These are phyloP conservation scores for Archaeoteleia sp. DNA, from an alignment of 2,888 invertebrate species.

Conservation along the genomic window DNA sequence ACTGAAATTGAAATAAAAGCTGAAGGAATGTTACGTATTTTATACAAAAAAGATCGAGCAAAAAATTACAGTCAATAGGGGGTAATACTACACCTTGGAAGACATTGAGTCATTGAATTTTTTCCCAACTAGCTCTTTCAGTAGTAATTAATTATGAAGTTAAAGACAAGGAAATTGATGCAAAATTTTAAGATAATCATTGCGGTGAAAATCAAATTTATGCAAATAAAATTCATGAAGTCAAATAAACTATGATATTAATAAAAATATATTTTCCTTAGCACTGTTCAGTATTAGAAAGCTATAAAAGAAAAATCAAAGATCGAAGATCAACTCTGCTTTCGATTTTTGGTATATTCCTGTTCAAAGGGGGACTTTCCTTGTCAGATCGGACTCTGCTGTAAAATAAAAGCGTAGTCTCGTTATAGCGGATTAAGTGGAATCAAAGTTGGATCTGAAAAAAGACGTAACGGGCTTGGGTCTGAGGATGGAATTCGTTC, in stretches of 20 bases:
- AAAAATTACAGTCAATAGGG: no score
- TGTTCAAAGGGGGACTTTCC: constrained; percentile 2
- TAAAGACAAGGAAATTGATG: no score
- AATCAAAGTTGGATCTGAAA: constrained; percentile 24
- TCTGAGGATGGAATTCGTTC: constrained; percentile 40
- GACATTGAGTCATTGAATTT: no score
- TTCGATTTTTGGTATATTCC: background rate
- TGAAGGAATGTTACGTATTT: no score
- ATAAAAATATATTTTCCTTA: constrained; percentile 1
- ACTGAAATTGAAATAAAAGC: no score
- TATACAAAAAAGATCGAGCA: no score
- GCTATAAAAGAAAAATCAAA: background rate
- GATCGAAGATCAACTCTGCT: background rate
- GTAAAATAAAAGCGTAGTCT: constrained; percentile 23
- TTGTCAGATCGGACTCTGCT: constrained; percentile 14
- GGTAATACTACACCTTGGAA: no score
- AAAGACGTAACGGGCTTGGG: constrained; percentile 13
- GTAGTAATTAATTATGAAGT: no score
- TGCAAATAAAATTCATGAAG: no score
- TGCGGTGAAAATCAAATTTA: no score
- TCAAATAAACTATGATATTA: background rate
- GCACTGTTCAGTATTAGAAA: background rate
- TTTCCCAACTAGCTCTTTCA: no score
- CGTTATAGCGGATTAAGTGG: constrained; percentile 14
- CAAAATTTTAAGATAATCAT: no score